A percentile compares a stretch with the other conserved stretches of the same genome.
These are phyloP conservation scores for Drosophila gunungcola DNA, from an alignment of 1,140 invertebrate genomes.

Conservation along the genomic window DNA sequence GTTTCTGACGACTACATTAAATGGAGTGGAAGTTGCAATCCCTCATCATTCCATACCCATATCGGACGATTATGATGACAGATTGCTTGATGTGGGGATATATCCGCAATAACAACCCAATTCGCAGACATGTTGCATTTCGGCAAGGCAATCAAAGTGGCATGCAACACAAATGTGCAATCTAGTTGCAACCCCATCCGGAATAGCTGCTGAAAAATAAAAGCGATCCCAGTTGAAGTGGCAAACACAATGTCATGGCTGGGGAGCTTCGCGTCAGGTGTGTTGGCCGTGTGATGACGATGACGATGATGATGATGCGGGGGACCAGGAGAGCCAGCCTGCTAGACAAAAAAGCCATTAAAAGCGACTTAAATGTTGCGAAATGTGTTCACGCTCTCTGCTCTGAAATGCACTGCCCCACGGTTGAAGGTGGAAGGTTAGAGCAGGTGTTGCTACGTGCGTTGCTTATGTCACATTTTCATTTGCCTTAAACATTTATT, in stretches of 20 bases:
- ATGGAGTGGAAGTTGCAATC: neutral
- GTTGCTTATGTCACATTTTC: constrained; percentile 67
- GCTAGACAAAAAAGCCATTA: constrained; percentile 74
- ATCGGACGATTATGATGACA: constrained; percentile 37
- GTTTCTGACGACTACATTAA: neutral
- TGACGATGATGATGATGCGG: constrained; percentile 14
- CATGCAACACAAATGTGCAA: constrained; percentile 46
- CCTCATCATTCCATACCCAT: neutral
- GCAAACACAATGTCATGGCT: constrained; percentile 33
- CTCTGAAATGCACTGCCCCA: constrained; percentile 3
- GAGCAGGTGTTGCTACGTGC: constrained; percentile 24
- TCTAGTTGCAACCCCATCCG: constrained; percentile 26
- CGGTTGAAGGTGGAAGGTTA: too few species aligned
- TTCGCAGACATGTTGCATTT: constrained; percentile 25
- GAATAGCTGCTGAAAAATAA: constrained; percentile 28
- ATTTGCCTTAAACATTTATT: constrained; percentile 76
- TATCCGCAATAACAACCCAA: constrained; percentile 15
- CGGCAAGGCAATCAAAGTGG: constrained; percentile 47
- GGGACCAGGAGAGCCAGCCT: constrained; percentile 3
- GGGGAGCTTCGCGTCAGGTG: constrained; percentile 22
- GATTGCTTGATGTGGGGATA: constrained; percentile 18
- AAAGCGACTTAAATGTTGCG: constrained; percentile 63
- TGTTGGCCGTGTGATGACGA: constrained; percentile 1
- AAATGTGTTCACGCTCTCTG: constrained; percentile 57
- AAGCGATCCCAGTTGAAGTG: constrained; percentile 33